Evolutionary conservation across 2,888 invertebrate species (phyloP).

Genomic region (Rugalucina vietnamica): DNA sequence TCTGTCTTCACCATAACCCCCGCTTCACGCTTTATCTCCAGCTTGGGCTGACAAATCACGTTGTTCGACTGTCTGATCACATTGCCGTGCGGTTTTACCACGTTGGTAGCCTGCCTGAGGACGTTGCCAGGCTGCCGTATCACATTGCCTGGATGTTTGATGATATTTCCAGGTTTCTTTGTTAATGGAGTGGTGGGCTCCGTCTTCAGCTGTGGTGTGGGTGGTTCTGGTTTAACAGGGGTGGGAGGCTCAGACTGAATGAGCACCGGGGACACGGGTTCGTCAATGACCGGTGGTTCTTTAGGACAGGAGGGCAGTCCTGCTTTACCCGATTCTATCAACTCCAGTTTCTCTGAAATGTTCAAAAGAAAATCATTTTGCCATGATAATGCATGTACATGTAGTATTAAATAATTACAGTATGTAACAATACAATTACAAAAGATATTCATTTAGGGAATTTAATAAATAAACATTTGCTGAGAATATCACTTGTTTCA

Average conservation of each 20-base stretch:
- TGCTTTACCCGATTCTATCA: slow-evolving; percentile 80
- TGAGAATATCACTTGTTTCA: no score
- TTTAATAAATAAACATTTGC: no score
- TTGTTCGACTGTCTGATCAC: slow-evolving; percentile 23
- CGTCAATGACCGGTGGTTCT: slow-evolving; percentile 43
- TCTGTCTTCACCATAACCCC: slow-evolving; percentile 51
- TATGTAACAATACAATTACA: no score
- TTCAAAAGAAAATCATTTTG: no score
- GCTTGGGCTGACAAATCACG: slow-evolving; percentile 16
- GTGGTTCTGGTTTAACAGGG: slow-evolving; percentile 22
- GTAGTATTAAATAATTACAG: no score
- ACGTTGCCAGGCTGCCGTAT: no score
- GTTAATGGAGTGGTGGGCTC: slow-evolving; percentile 4
- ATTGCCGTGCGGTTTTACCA: not conserved
- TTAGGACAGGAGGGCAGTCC: slow-evolving; percentile 59
- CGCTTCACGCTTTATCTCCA: slow-evolving; percentile 36
- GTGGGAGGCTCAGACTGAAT: slow-evolving; percentile 27
- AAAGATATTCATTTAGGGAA: no score
- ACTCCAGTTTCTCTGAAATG: slow-evolving; percentile 80
- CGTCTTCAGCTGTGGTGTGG: slow-evolving; percentile 8
- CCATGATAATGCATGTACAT: no score
- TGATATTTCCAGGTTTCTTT: slow-evolving; percentile 17
- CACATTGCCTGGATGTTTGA: no score
- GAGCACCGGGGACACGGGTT: slow-evolving; percentile 45
- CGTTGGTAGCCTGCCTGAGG: no score